Base-by-base conservation (phyloP, 2,888 invertebrate genomes). In the Nymphalis c-album region DNA sequence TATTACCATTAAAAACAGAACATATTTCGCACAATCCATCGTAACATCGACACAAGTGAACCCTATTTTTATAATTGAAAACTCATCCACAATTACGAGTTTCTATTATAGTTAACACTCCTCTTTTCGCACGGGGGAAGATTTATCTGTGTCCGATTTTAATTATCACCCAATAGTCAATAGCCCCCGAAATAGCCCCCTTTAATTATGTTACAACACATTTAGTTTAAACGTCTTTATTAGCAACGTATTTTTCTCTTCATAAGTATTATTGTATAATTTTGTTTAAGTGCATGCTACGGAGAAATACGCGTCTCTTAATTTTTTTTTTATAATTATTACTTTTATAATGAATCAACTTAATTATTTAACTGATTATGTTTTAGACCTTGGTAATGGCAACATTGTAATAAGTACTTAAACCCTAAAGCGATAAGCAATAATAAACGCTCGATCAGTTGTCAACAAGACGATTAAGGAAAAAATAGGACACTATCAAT, bases 111-210 rank as follows among this genome's bases (percentile, higher is more conserved):
- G 75, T 73, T 74, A 75, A 76, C 86, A 87, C 83, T 79, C 80
- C 82, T 73, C 72, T 76, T 84, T 85, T 89, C 88, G 84, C 89
- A 89, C 86, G 87, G 83, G 77, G 78, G 83, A 85, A 88, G 88
- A 89, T 88, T 88, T 88, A 89, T 89, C 81, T 83, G 74, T 75
- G 78, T 76, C 76, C 80, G 66, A 80, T 87, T 88, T 88, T 87
- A 88, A 88, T 88, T 88, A 88, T 81, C 87, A 84, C 83, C 77
- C 85, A 77, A 85, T 85, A 83, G 79, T 79, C 80, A 79, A 82
- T 78, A 77, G 76, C 72, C 69, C 77, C 72, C 72, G 71, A 61
- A 69, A 78, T 75, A 70, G 71, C 53, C 61, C 68, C 71, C 68
- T 63, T 59, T 73, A 73, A 75, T 77, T 73, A 75, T 57, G 64